These are phyloP conservation scores for Silurus asotus DNA, from an alignment of 2,113 vertebrate genomes.

Conservation along the genomic window DNA sequence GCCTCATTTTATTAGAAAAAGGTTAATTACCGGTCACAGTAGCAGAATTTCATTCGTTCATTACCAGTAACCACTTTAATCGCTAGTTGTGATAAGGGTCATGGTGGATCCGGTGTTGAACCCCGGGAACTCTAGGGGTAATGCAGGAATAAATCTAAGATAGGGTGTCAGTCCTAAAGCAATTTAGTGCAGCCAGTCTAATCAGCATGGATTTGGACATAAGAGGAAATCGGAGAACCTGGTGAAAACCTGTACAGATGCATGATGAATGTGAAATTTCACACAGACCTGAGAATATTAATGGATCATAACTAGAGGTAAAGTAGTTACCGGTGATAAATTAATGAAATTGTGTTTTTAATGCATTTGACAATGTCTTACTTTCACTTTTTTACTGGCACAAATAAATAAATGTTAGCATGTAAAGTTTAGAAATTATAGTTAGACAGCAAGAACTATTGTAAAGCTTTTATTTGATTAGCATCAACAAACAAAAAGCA, in stretches of 20 bases:
- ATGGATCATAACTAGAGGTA: no score
- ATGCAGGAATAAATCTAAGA: neutral
- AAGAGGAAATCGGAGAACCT: neutral
- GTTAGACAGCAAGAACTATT: neutral
- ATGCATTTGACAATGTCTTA: slow-evolving; percentile 1
- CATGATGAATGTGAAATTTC: neutral
- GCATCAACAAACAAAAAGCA: neutral
- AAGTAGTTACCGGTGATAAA: no score
- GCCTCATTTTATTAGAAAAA: neutral
- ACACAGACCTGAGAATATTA: neutral
- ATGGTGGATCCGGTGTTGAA: no score
- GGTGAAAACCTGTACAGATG: neutral
- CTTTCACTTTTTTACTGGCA: neutral
- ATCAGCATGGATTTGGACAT: neutral
- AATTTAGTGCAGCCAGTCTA: neutral
- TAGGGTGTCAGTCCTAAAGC: neutral
- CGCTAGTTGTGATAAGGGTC: neutral
- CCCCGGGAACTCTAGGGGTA: neutral
- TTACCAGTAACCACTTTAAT: neutral
- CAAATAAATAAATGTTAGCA: neutral
- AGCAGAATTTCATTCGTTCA: neutral
- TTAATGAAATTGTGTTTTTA: neutral
- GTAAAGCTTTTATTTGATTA: neutral
- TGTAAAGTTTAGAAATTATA: neutral
- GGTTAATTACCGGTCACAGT: neutral